Base-by-base conservation (phyloP, 2,113 vertebrate genomes). In the Oenanthe oenanthe region DNA sequence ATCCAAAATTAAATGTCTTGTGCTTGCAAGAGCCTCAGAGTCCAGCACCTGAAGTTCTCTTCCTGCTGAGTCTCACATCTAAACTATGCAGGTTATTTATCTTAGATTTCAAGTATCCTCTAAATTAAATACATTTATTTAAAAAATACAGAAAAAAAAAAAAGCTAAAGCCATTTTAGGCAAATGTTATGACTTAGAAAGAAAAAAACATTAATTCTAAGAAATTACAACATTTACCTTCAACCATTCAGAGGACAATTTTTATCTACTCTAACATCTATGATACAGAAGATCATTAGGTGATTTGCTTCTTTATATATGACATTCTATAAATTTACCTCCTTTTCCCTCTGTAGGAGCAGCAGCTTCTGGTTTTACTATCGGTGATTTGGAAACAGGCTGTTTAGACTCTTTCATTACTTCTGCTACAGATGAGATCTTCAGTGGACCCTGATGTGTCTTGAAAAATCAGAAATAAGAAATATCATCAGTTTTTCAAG, bases 361-460 rank as follows among this genome's bases (percentile, higher is more conserved):
- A 78, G 95, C 74, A 45, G 91, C 26, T 58, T 98, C 96, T 47
- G 88, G 78, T 66, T 97, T 98, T 78, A 97, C 97, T 51, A 82
- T 88, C 47, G 95, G 98, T 93, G 76, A 45, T 95, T 98, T 98
- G 48, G 86, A 31, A 34, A 17, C 4, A 17, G 98, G 96, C 34
- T 96, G 97, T 76, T 98, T 99, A 24, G 98, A 97, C 22, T 98
- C 98, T 77, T 98, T 98, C 83, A 97, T 97, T 70, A 98, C 97
- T 91, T 98, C 98, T 88, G 98, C 90, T 90, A 99, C 97, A 25
- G 98, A 98, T 5, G 98, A 98, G 67, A 98, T 98, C 97, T 99
- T 98, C 53, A 97, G 88, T 21, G 97, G 97, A 70, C 98, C 98
- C 81, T 98, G 61, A 57, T 98, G 95, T 70, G 94, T 32, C 98